These are phyloP conservation scores for Umimayanthus kanabou DNA, from an alignment of 92 coral and sea anemone species.

Conservation along the genomic window DNA sequence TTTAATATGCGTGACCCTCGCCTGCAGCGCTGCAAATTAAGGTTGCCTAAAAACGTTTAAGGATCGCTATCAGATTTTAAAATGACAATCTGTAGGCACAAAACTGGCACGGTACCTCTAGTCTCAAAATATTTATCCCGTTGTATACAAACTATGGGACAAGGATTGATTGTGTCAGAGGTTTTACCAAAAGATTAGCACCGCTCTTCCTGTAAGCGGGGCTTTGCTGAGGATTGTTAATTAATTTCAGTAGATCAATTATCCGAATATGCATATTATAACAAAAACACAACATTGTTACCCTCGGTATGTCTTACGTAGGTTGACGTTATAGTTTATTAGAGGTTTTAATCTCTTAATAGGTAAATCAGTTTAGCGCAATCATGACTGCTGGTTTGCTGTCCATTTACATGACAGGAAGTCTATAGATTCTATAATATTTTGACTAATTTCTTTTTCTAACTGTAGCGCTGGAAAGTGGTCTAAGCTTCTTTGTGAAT, in stretches of 20 bases:
- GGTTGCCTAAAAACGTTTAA: background rate
- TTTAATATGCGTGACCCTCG: background rate
- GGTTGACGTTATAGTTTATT: background rate
- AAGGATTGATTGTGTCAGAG: background rate
- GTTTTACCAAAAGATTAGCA: background rate
- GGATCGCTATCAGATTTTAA: background rate
- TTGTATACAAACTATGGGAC: background rate
- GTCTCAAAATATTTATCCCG: background rate
- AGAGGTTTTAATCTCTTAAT: background rate
- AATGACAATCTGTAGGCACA: background rate
- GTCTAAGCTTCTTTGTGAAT: background rate
- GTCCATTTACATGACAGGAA: constrained; percentile 5
- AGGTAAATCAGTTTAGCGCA: background rate
- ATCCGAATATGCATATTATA: background rate
- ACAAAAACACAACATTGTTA: background rate
- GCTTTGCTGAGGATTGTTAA: no score
- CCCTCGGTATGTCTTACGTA: background rate
- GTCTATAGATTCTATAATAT: background rate
- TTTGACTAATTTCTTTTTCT: background rate
- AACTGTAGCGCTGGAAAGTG: no score
- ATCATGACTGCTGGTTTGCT: constrained; percentile 1
- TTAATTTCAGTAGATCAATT: background rate
- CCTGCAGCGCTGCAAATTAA: background rate
- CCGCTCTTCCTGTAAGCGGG: background rate
- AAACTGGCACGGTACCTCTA: background rate